Evolutionary conservation across 92 coral and sea anemone species (phyloP).

Genomic region (Actinostola sp.): DNA sequence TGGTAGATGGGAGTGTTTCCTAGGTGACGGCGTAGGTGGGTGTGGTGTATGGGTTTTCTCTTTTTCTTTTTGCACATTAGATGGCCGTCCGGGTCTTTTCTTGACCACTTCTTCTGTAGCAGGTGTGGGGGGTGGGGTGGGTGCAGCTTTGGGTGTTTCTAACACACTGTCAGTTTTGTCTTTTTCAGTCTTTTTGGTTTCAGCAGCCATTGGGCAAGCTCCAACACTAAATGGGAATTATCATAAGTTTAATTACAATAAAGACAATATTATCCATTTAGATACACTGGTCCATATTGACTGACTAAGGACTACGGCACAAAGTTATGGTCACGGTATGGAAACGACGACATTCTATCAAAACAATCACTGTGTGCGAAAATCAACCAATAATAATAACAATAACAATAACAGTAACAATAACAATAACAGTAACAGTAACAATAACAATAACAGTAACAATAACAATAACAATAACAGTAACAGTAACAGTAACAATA

Average conservation of each 20-base stretch:
- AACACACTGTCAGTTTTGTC: constrained; percentile 21
- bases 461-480: too few relatives aligned
- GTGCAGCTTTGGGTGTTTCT: constrained; percentile 31
- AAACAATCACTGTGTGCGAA: too few relatives aligned
- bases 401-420: too few relatives aligned
- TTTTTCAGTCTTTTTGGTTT: constrained; percentile 53
- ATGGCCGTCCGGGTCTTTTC: constrained; percentile 89
- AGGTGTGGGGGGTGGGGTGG: constrained; percentile 55
- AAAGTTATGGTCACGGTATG: too few relatives aligned
- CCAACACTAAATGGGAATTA: constrained; percentile 41
- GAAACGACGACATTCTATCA: too few relatives aligned
- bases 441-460: too few relatives aligned
- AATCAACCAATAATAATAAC: too few relatives aligned
- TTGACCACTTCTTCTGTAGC: constrained; percentile 49
- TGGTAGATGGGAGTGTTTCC: constrained; percentile 89
- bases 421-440: too few relatives aligned
- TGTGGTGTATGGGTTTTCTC: constrained; percentile 64
- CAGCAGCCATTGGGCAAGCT: constrained; percentile 72
- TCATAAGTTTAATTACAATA: constrained; percentile 22
- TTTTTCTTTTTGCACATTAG: constrained; percentile 49
- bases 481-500: too few relatives aligned
- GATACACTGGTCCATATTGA: not conserved
- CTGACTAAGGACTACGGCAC: not conserved
- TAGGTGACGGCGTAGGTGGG: constrained; percentile 86
- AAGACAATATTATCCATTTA: not conserved